Base-by-base conservation (phyloP, 2,797 vertebrate species). In the Taenioides sp. region DNA sequence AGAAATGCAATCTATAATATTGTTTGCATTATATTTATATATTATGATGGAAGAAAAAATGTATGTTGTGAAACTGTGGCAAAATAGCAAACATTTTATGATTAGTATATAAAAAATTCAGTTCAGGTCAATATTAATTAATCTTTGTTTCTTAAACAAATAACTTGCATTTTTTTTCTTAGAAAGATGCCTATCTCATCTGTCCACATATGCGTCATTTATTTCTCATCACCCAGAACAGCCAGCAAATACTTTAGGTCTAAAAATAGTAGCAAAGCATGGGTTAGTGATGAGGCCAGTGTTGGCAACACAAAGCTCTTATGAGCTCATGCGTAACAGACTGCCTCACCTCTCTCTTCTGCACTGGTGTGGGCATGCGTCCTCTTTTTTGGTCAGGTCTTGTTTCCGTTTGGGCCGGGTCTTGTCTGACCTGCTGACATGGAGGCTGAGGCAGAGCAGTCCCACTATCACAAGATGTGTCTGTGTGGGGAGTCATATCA, bases 221-320 rank as follows among this genome's bases (percentile, higher is more conserved):
- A 68, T 81, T 84, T 88, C 79, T 81, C 70, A 76, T 87, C 78
- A 80, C 82, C 77, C 80, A 80, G 81, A n/a, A 66, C 78, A 73
- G 64, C 47, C 10, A 52, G 23, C 65, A 52, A 77, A 86, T 85
- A 82, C 88, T 88, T 92, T 69, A 82, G 80, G 25, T 57, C 92
- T 94, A 96, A 93, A 94, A 96, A 95, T 96, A 97, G 74, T 70
- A 69, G 17, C 40, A 71, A 85, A 89, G 79, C 80, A 76, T 86
- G 80, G 84, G 84, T 89, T 90, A 87, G 84, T 89, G 87, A 88
- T 79, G 84, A 77, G 70, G 79, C 82, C 77, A 83, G 76, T 75
- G 74, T 83, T 88, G 86, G 87, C 82, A 87, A 84, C 75, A 90
- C 87, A 88, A 89, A 80, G 81, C 84, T 70, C 67, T 70, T 73